A percentile compares a stretch with the other conserved stretches of the same genome.
Evolutionary conservation across 37 sponge, comb jelly and placozoan species (phyloP).

Genomic region (Chondrosia reniformis): DNA sequence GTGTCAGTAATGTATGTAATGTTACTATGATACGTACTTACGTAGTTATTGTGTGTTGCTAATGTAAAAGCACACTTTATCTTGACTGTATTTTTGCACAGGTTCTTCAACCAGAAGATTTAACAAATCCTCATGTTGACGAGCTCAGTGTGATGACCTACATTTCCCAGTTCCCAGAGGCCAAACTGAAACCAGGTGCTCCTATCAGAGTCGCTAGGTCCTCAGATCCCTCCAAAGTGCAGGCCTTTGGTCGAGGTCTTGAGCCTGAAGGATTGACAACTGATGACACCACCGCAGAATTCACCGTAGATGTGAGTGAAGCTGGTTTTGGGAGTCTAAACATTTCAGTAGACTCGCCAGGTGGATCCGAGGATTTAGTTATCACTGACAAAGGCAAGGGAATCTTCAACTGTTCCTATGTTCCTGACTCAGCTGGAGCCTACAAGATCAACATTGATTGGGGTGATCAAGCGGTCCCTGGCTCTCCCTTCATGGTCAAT

Average conservation of each 20-base stretch:
- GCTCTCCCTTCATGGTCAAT: slow-evolving; percentile 27
- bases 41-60: not conserved
- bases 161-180: slow-evolving; percentile 76
- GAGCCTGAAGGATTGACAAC: slow-evolving; percentile 36
- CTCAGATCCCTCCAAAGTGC: slow-evolving; percentile 44
- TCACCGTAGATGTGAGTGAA: slow-evolving; percentile 23
- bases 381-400: not conserved
- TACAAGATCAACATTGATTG: slow-evolving; percentile 8
- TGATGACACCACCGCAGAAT: not conserved
- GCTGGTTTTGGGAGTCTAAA: slow-evolving; percentile 16
- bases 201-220: slow-evolving; percentile 37
- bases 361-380: not conserved
- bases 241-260: slow-evolving; percentile 50
- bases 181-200: slow-evolving; percentile 54
- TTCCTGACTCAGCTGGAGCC: not conserved
- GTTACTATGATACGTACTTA: not conserved
- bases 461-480: slow-evolving; percentile 26
- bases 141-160: slow-evolving; percentile 86
- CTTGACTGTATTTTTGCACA: not conserved
- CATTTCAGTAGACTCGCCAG: not conserved
- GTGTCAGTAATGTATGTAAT: not conserved
- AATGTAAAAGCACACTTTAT: not conserved
- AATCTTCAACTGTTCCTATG: slow-evolving; percentile 7
- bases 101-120: slow-evolving; percentile 71
- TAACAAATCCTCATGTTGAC: slow-evolving; percentile 77